Percentiles rank a stretch among this genome's conserved stretches.
Evolutionary conservation across 2,113 vertebrate genomes (phyloP).

Genomic region (Geococcyx californianus): DNA sequence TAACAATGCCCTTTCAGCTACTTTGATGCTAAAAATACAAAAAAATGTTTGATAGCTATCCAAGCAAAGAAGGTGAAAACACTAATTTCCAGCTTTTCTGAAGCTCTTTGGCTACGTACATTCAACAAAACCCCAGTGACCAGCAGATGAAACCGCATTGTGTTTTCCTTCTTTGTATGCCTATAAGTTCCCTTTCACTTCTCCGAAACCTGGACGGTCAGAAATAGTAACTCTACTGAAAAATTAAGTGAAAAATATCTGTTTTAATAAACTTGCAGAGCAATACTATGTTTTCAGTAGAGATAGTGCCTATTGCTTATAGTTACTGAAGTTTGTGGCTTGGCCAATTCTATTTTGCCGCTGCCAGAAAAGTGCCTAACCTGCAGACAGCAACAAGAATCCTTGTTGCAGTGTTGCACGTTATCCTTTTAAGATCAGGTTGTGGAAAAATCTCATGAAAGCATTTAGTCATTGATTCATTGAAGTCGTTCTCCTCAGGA

Average conservation of each 20-base stretch:
- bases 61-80: slow-evolving; percentile 70
- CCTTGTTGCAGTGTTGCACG: not conserved
- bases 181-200: slow-evolving; percentile 11
- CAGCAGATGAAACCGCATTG: not conserved
- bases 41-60: slow-evolving; percentile 62
- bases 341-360: not conserved
- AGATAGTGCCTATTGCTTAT: not conserved
- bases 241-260: not conserved
- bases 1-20: slow-evolving; percentile 64
- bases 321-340: not conserved
- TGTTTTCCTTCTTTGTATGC: slow-evolving; percentile 9
- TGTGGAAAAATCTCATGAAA: not conserved
- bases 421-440: not conserved
- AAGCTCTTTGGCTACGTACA: slow-evolving; percentile 9
- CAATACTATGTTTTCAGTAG: not conserved
- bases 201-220: not conserved
- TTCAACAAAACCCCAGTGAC: slow-evolving; percentile 1
- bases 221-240: not conserved
- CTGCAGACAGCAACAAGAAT: slow-evolving; percentile 14
- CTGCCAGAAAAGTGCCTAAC: not conserved
- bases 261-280: not conserved
- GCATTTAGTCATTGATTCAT: not conserved
- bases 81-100: slow-evolving; percentile 68
- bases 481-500: not conserved
- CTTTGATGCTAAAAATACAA: slow-evolving; percentile 73